Conservation (phyloP, 2,888 invertebrate species). For the Anorthoa munda region DNA sequence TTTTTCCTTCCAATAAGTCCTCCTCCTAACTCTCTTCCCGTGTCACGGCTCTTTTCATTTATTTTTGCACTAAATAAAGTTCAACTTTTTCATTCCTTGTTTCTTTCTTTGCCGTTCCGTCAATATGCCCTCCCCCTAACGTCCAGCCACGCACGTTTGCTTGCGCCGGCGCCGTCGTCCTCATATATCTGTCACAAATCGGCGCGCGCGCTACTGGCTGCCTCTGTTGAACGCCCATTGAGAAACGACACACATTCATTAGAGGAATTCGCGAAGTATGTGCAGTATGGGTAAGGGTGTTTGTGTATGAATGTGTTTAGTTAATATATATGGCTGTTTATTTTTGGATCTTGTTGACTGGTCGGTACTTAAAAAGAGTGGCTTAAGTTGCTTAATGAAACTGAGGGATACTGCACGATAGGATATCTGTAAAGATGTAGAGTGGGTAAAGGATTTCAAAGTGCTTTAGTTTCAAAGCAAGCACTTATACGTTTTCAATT, state of each 20-base stretch:
- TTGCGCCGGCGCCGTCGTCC: conserved; percentile 68
- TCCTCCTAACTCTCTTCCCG: neutral
- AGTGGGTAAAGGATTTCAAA: too few relatives aligned
- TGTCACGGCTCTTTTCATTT: neutral
- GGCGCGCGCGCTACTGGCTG: conserved; percentile 57
- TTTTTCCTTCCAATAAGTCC: too few relatives aligned
- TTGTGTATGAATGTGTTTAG: conserved; percentile 2
- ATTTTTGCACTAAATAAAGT: neutral
- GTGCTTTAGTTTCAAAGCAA: neutral
- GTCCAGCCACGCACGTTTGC: conserved; percentile 29
- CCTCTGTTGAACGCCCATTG: conserved; percentile 60
- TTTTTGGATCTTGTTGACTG: neutral
- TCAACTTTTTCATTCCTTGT: neutral
- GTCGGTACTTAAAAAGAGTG: neutral
- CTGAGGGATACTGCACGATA: neutral
- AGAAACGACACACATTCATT: conserved; percentile 51
- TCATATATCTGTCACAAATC: conserved; percentile 69
- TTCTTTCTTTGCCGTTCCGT: neutral
- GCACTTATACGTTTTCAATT: neutral
- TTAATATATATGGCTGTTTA: conserved; percentile 26
- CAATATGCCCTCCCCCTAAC: conserved; percentile 31
- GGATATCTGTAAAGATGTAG: neutral
- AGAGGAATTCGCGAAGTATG: conserved; percentile 40
- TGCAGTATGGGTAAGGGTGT: neutral
- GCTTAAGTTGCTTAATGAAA: neutral